Base-by-base conservation (phyloP, 1,140 invertebrate species). In the Melipona quadrifasciata region DNA sequence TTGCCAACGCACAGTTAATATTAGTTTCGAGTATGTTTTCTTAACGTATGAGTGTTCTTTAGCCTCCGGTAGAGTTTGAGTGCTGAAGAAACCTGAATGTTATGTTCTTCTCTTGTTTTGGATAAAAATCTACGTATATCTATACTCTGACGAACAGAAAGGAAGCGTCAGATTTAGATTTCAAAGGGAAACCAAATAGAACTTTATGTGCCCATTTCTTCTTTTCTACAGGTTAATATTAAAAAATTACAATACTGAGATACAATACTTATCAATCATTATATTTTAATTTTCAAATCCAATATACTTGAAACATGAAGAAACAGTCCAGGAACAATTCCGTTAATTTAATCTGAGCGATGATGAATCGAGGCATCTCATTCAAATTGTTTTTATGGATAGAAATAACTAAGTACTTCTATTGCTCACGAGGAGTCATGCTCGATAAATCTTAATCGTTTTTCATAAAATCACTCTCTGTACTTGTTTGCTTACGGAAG, bases 1-100 rank as follows among this genome's bases (percentile, higher is more conserved):
- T 93, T 92, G 92, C 92, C 91, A 93, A 92, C 92, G 87, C 92
- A 88, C 90, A 93, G 92, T 93, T 93, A 93, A 93, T 93, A 93
- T 93, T 93, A 93, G 92, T 93, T 93, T 92, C 85, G 90, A 90
- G 91, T 91, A 92, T 93, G 92, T 93, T 93, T 92, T 93, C 92
- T 89, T 92, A 92, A 92, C 90, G 88, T 88, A 88, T 90, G 91
- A 92, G 88, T 88, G 89, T 92, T 93, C 90, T 91, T 84, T 77
- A 68, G n/a, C 27, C 34, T n/a, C 16, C 47, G 67, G n/a, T 24
- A 27, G n/a, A 10, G 55, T 24, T 84, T 84, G 72, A 84, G 47
- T 79, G 67, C 76, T 68, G 24, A 19, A 68, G 53, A n/a, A 78
- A 21, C 14, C 64, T 17, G 6, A 78, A 53, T 31, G 67, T 79